These are phyloP conservation scores for Caenorhabditis angaria DNA, from an alignment of 2,888 invertebrate genomes.

Conservation along the genomic window DNA sequence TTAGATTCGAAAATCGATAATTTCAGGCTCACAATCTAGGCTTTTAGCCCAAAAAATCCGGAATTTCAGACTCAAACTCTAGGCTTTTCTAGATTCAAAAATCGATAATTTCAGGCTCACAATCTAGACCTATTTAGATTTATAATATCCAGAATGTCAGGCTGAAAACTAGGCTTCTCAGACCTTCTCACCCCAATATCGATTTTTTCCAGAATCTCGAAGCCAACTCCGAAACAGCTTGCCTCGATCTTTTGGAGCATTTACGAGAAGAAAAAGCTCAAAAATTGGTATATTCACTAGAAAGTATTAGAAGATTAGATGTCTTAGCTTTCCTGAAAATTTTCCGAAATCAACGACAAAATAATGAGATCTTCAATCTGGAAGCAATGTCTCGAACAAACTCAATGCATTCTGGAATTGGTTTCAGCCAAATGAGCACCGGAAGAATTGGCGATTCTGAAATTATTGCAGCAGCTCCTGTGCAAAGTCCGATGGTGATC, in stretches of 20 bases:
- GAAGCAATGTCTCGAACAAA: background rate
- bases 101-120: too few species aligned
- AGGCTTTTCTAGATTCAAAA: too few species aligned
- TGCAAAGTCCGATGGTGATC: background rate
- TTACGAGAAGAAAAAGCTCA: conserved; percentile 10
- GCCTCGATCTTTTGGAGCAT: conserved; percentile 13
- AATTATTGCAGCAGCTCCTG: background rate
- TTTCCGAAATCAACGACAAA: conserved; percentile 2
- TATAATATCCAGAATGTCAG: too few species aligned
- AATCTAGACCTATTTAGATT: too few species aligned
- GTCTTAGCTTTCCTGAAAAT: conserved; percentile 18
- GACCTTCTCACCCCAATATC: too few species aligned
- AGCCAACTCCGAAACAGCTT: background rate
- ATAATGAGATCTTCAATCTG: background rate
- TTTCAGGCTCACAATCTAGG: too few species aligned
- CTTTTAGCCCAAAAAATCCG: too few species aligned
- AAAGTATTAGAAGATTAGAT: conserved; percentile 28
- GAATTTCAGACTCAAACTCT: too few species aligned
- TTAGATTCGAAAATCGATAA: too few species aligned
- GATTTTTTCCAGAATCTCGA: conserved; percentile 18
- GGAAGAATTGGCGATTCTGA: background rate
- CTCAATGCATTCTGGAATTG: too few species aligned
- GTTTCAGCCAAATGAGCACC: background rate
- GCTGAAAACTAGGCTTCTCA: too few species aligned
- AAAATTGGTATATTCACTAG: conserved; percentile 20